Base-by-base conservation (phyloP, 2,888 invertebrate species). In the Zootermopsis nevadensis region DNA sequence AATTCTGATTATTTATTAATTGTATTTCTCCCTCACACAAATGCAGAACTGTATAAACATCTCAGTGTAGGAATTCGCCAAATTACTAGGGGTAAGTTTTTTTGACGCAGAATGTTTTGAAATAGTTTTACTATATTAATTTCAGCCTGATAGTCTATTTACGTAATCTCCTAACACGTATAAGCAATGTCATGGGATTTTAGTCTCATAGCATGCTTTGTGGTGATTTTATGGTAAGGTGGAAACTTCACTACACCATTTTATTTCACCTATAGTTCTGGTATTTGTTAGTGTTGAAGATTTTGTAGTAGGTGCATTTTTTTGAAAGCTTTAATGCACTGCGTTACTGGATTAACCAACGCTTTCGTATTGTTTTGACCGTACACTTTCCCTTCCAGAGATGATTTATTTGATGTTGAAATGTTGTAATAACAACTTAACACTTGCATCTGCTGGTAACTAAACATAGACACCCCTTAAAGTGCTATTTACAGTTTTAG, bases 31-130 rank as follows among this genome's bases (percentile, higher is more conserved):
- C 69, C 33, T 24, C 48, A 35, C 33, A 80, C 53, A 76, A 38
- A 67, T 83, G 83, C 82, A 85, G 85, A 85, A 76, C 79, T 85
- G 72, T 80, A 76, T 83, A 85, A 85, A 83, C 84, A 82, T 83
- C 83, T 85, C 77, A 84, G 81, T 85, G 77, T 83, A 84, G 85
- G 85, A 69, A 85, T 85, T 60, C 84, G 83, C 35, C 85, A 83
- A 67, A 82, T 84, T 27, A 83, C 79, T 30, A 82, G 82, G 79
- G 84, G 85, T 85, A 83, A 85, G 85, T 84, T 77, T 15, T n/a
- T 31, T 30, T 10, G 33, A 19, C 33, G 15, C 69, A 69, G 10
- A 30, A 10, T 30, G 30, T 33, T 33, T 30, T n/a, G 33, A 12
- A 69, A 7, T 15, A 2, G 33, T 33, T 30, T 69, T 33, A 7